A percentile compares a stretch with the other conserved stretches of the same genome.
Evolutionary conservation across 1,140 invertebrate species (phyloP).

Genomic region (Euura lappo): DNA sequence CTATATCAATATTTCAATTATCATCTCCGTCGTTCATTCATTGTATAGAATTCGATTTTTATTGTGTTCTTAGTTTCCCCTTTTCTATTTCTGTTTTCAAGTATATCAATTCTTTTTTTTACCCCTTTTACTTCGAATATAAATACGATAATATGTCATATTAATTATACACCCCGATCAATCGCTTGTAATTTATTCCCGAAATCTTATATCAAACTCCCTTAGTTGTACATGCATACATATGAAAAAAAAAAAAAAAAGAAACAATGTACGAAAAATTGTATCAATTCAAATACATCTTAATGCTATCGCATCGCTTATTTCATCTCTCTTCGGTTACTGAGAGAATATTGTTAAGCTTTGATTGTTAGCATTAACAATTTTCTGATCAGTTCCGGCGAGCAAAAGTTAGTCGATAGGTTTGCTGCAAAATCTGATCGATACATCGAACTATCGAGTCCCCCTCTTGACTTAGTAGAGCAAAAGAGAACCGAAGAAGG

Average conservation of each 20-base stretch:
- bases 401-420: too few species aligned
- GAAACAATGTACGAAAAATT: neutral
- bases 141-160: neutral
- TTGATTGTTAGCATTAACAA: neutral
- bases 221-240: neutral
- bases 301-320: constrained; percentile 12
- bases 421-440: too few species aligned
- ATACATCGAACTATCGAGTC: neutral
- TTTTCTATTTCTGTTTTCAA: too few species aligned
- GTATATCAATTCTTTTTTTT: too few species aligned
- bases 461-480: neutral
- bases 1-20: too few species aligned
- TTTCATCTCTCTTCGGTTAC: neutral
- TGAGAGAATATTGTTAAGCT: neutral
- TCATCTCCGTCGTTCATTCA: too few species aligned
- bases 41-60: too few species aligned
- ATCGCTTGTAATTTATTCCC: neutral
- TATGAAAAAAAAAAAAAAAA: neutral
- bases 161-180: neutral
- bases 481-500: constrained; percentile 2
- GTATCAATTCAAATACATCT: constrained; percentile 15
- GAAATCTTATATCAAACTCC: neutral
- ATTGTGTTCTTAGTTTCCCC: too few species aligned
- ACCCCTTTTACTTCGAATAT: neutral
- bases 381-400: neutral